Conservation (phyloP, 2,888 invertebrate species). For the Lamproptera curius region DNA sequence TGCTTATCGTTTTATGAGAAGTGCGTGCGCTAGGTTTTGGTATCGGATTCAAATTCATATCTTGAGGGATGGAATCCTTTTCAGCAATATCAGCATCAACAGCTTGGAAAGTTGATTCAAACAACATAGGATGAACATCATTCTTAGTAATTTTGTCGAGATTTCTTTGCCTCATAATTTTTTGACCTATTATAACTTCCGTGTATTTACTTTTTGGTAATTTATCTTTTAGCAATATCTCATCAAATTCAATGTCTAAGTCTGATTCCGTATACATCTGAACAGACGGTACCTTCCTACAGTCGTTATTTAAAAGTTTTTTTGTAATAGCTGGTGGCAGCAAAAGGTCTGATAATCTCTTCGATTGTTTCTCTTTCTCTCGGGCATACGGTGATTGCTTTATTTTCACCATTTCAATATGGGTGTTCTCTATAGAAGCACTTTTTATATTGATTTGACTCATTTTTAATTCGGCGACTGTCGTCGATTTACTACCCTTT, state of each 20-base stretch:
- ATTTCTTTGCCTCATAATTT: conserved; percentile 40
- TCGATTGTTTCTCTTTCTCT: conserved; percentile 17
- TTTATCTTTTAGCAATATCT: conserved; percentile 25
- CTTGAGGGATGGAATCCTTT: too few relatives aligned
- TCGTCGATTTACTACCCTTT: background rate
- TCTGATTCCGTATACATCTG: conserved; percentile 37
- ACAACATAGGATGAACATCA: conserved; percentile 32
- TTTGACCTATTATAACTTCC: conserved; percentile 47
- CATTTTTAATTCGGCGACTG: conserved; percentile 26
- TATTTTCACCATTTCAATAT: conserved; percentile 37
- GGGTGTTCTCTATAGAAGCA: conserved; percentile 35
- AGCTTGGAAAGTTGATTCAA: conserved; percentile 32
- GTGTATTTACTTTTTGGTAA: conserved; percentile 20
- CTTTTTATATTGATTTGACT: conserved; percentile 32
- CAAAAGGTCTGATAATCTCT: conserved; percentile 25
- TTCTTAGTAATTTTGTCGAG: conserved; percentile 24
- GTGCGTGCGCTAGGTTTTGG: too few relatives aligned
- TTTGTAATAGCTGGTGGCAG: conserved; percentile 17
- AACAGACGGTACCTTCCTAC: conserved; percentile 24
- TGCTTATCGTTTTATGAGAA: too few relatives aligned
- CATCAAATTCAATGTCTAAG: conserved; percentile 35
- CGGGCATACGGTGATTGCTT: conserved; percentile 28
- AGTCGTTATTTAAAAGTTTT: conserved; percentile 23
- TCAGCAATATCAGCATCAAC: conserved; percentile 20
- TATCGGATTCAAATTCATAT: too few relatives aligned